These are phyloP conservation scores for Babyrousa celebensis DNA, from an alignment of 2,797 vertebrate genomes.

Conservation along the genomic window DNA sequence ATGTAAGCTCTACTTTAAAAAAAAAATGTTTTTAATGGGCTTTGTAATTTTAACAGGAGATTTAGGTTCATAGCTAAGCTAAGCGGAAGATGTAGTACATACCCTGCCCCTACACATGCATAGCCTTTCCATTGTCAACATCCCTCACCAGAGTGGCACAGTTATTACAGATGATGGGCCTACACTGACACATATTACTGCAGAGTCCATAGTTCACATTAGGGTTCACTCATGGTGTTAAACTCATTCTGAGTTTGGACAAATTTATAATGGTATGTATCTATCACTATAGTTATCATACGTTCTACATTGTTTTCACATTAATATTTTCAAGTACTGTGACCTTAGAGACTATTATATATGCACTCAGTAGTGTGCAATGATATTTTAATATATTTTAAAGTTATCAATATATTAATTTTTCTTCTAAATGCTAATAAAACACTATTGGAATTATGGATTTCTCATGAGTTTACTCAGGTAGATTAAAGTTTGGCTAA, in stretches of 20 bases:
- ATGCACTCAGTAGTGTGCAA: neutral
- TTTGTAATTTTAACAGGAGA: constrained; percentile 2
- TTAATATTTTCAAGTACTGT: constrained; percentile 27
- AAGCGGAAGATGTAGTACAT: neutral
- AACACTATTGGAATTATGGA: constrained; percentile 53
- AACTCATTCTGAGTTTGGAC: constrained; percentile 14
- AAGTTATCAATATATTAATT: neutral
- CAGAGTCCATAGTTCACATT: neutral
- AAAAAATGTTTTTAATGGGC: neutral
- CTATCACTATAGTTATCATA: neutral
- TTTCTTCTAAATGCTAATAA: constrained; percentile 70
- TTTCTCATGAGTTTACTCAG: constrained; percentile 60
- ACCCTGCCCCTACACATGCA: neutral
- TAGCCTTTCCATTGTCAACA: neutral
- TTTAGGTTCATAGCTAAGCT: constrained; percentile 18
- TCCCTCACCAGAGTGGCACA: neutral
- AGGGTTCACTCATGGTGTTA: neutral
- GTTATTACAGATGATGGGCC: neutral
- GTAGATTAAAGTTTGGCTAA: constrained; percentile 33
- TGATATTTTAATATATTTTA: constrained; percentile 60
- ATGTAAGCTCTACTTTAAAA: constrained; percentile 92
- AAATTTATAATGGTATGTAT: neutral
- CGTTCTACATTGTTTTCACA: neutral
- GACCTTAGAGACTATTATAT: constrained; percentile 18
- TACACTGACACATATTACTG: neutral